Evolutionary conservation across 2,797 vertebrate species (phyloP).

Genomic region (Sebastes hubbsi): DNA sequence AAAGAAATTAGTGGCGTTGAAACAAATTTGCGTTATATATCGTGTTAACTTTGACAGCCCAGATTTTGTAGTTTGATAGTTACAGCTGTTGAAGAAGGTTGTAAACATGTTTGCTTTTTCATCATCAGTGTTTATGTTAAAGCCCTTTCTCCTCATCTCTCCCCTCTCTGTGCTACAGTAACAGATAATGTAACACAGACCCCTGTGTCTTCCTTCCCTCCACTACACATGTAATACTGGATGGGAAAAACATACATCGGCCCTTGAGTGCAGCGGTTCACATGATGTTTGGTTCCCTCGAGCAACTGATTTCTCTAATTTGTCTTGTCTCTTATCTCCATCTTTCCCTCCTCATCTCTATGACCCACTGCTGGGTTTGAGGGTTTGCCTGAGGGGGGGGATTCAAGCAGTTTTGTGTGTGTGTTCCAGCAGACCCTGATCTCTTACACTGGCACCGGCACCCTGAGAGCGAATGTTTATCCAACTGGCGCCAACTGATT

Average conservation of each 20-base stretch:
- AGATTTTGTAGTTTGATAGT: background rate
- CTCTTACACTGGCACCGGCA: conserved; percentile 50
- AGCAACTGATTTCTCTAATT: background rate
- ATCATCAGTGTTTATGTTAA: background rate
- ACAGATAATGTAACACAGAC: background rate
- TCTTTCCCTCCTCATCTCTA: background rate
- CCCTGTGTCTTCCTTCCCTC: background rate
- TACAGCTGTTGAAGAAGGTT: background rate
- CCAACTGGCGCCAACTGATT: conserved; percentile 40
- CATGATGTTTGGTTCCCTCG: conserved; percentile 6
- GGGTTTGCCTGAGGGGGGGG: background rate
- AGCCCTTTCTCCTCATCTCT: background rate
- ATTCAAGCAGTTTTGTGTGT: background rate
- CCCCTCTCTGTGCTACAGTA: background rate
- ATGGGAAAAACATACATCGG: conserved; percentile 3
- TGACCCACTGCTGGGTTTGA: conserved; percentile 18
- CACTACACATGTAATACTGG: background rate
- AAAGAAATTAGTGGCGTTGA: no score
- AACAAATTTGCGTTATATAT: no score
- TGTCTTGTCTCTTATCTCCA: background rate
- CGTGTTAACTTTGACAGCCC: no score
- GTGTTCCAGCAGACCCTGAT: conserved; percentile 22
- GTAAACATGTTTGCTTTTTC: background rate
- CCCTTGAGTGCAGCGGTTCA: background rate
- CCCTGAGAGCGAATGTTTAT: conserved; percentile 49